Percentiles rank a stretch among this genome's conserved stretches.
Conservation (phyloP, 1,140 invertebrate genomes). For the Pachyrhynchus sulphureomaculatus region DNA sequence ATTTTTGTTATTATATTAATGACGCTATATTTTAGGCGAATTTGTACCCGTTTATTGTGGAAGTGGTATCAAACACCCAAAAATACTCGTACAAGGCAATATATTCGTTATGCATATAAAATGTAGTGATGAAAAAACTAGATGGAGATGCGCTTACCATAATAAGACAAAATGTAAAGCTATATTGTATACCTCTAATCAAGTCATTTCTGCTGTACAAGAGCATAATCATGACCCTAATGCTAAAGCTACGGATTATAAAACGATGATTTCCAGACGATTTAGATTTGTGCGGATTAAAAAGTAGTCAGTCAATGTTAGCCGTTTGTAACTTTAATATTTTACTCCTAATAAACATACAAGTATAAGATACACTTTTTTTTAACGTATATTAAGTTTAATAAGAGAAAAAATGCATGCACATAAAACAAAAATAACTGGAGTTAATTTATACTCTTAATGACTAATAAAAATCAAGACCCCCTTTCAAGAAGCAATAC, state of each 20-base stretch:
- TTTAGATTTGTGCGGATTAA: background rate
- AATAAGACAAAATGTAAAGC: background rate
- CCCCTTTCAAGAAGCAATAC: too few relatives aligned
- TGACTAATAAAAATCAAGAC: too few relatives aligned
- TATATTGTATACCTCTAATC: background rate
- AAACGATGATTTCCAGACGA: background rate
- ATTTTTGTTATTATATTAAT: too few relatives aligned
- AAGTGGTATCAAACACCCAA: background rate
- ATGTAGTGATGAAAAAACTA: background rate
- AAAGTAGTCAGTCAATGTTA: background rate
- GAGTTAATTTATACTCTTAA: too few relatives aligned
- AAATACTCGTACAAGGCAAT: background rate
- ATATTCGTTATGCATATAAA: background rate
- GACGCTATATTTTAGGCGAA: background rate
- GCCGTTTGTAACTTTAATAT: too few relatives aligned
- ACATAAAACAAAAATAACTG: too few relatives aligned
- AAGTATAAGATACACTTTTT: too few relatives aligned
- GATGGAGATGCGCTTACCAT: background rate
- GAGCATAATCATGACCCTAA: background rate
- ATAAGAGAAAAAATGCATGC: too few relatives aligned
- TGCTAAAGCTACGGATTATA: background rate
- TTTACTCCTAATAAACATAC: too few relatives aligned
- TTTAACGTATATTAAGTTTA: too few relatives aligned
- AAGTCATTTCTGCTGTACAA: background rate
- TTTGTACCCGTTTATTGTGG: background rate